Evolutionary conservation across 2,113 vertebrate species (phyloP), one percentile per base, ranked within the genome.

Genomic region (Parotia lawesii): DNA sequence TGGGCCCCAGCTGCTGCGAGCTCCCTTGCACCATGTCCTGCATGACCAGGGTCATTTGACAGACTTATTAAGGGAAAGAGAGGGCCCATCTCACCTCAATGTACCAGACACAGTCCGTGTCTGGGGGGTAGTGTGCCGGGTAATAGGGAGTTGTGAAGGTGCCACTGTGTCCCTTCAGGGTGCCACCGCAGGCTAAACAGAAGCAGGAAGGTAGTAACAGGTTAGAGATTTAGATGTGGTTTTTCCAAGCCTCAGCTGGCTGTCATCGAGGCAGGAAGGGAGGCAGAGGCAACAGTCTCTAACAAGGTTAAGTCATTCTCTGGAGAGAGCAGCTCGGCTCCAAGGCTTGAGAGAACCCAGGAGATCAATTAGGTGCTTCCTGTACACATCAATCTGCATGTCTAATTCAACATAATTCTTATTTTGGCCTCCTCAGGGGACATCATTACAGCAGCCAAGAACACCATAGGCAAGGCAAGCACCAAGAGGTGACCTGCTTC

Each of bases 81-180:
- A 44, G 14, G 35, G 10, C 15, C 10, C 8, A 3, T 14, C 74
- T 98, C 85, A 99, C 99, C 99, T 98, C 40, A 4, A 99, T 99
- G 13, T 90, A 84, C 99, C 99, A 99, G 2, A 96, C 90, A 31
- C 99, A 99, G 15, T 96, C 88, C 1, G 4, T 91, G n/a, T 67
- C 91, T 6, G 99, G 98, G 1, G 99, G 98, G 78, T 99, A 99
- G 96, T 98, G 99, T 28, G 98, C 98, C 1, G 99, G 99, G 76
- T 98, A 99, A 93, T 98, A 99, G 21, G 99, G 99, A 27, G 98
- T 98, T 10, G 83, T 96, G 66, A 99, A 98, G 3, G 3, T 96
- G 38, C 99, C 99, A 0, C 80, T 96, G 8, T 50, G 8, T 5
- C 91, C 97, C 5, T 1, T 94, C 44, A 99, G 95, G 27, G 56